phyloP scores from a whole-genome alignment of 2,888 invertebrate species.

The Smittia aterrima region DNA sequence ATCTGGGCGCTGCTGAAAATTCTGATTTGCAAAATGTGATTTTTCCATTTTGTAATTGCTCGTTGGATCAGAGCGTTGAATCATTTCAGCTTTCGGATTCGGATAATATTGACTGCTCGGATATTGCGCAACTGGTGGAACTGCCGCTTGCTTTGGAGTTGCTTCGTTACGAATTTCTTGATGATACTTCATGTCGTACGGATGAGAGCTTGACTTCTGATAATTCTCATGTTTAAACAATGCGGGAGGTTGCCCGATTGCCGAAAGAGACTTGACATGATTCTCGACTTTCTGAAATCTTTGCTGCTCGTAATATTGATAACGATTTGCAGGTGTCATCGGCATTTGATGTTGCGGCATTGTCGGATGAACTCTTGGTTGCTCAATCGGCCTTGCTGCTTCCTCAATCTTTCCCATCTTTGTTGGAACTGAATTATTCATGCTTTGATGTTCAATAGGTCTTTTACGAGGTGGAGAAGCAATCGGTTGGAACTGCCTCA shows the following conservation, averaged over 20 bases:
- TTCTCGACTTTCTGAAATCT: neutral
- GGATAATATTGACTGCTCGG: constrained; percentile 24
- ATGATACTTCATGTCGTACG: constrained; percentile 2
- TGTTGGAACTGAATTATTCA: neutral
- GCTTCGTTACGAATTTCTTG: constrained; percentile 20
- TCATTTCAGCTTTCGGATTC: constrained; percentile 39
- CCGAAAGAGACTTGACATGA: neutral
- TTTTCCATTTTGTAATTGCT: constrained; percentile 27
- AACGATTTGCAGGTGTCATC: neutral
- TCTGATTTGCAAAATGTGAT: constrained; percentile 33
- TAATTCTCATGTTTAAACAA: neutral
- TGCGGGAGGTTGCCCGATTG: neutral
- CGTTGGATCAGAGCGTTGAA: constrained; percentile 39
- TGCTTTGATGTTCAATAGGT: constrained; percentile 1
- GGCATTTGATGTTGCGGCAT: neutral
- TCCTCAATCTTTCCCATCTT: constrained; percentile 23
- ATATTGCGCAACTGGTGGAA: neutral
- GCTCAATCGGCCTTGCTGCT: neutral
- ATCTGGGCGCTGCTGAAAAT: constrained; percentile 42
- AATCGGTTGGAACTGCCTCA: constrained; percentile 12
- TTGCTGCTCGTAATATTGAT: neutral
- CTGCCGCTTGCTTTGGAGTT: neutral
- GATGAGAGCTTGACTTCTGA: neutral
- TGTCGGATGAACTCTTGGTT: neutral
- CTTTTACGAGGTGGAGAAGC: constrained; percentile 17